Evolutionary conservation across 2,797 vertebrate genomes (phyloP).

Genomic region (Rhinogobio ventralis): DNA sequence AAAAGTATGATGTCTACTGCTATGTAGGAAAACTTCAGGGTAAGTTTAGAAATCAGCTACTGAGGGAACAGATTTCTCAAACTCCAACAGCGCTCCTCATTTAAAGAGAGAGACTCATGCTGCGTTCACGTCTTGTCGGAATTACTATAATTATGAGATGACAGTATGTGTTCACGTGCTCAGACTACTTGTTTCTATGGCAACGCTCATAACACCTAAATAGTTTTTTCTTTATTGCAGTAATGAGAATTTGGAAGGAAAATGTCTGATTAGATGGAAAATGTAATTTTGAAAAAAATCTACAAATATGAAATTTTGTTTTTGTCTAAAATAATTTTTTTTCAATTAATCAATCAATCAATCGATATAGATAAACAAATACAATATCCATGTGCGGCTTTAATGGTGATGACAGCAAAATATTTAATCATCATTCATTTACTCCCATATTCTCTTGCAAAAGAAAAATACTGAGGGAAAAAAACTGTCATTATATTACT

Average conservation of each 20-base stretch:
- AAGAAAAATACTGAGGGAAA: neutral
- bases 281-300: neutral
- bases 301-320: neutral
- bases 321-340: neutral
- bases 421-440: neutral
- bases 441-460: neutral
- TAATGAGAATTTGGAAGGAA: neutral
- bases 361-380: neutral
- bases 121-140: neutral
- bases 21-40: constrained; percentile 87
- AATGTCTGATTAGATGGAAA: neutral
- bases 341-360: neutral
- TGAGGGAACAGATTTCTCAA: neutral
- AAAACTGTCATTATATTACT: too few species aligned
- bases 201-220: neutral
- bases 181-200: neutral
- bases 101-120: neutral
- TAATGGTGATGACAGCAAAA: neutral
- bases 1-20: constrained; percentile 92
- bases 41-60: constrained; percentile 67
- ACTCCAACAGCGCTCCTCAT: neutral
- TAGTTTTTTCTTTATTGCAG: neutral
- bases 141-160: constrained; percentile 7
- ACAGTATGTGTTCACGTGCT: neutral
- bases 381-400: neutral